Evolutionary conservation across 2,888 invertebrate genomes (phyloP).

Genomic region (Hypolimnas misippus): DNA sequence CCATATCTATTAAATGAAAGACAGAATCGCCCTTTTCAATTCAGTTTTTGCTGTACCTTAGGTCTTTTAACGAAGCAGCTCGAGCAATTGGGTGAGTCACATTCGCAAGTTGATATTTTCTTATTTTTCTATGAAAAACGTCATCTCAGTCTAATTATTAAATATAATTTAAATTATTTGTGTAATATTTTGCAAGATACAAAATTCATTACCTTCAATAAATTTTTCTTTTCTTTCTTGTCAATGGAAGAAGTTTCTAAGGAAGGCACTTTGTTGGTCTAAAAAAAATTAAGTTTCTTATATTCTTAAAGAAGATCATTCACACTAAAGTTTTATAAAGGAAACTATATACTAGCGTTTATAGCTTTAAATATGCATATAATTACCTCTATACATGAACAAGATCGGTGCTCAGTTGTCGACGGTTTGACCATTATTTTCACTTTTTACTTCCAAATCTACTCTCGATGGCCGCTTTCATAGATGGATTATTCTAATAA

Average conservation of each 20-base stretch:
- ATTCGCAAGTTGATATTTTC: constrained; percentile 50
- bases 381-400: constrained; percentile 40
- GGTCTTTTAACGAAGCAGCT: constrained; percentile 53
- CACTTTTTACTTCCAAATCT: constrained; percentile 50
- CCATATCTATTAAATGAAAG: too few species aligned
- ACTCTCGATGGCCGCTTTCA: constrained; percentile 52
- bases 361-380: not conserved
- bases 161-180: too few species aligned
- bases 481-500: constrained; percentile 52
- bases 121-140: constrained; percentile 39
- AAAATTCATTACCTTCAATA: constrained; percentile 13
- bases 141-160: not conserved
- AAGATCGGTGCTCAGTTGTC: constrained; percentile 28
- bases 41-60: too few species aligned
- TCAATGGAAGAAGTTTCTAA: constrained; percentile 23
- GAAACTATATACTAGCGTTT: not conserved
- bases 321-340: too few species aligned
- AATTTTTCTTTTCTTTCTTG: constrained; percentile 29
- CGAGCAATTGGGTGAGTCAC: constrained; percentile 48
- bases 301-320: too few species aligned
- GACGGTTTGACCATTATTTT: constrained; percentile 35
- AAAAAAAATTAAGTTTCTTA: not conserved
- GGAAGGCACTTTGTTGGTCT: constrained; percentile 11
- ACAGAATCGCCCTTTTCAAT: too few species aligned
- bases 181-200: too few species aligned